Conservation (phyloP, 2,113 vertebrate genomes). For the Pionites leucogaster region DNA sequence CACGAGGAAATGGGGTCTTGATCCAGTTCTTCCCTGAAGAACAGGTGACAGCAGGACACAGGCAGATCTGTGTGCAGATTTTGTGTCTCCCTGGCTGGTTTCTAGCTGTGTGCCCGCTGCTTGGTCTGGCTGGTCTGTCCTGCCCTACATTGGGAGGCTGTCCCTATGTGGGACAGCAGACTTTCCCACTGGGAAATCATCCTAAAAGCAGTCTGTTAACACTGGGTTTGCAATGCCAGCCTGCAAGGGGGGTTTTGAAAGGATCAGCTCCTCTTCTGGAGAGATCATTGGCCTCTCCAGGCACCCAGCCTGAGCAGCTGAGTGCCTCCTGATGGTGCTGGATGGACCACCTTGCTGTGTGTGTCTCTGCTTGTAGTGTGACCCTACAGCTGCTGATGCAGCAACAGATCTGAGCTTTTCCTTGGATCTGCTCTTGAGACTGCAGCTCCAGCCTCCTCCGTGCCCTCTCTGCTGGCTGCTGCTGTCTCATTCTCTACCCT, state of each 20-base stretch:
- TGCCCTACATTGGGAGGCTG: conserved; percentile 3
- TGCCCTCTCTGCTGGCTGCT: background rate
- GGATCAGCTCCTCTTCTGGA: background rate
- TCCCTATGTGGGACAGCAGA: conserved; percentile 26
- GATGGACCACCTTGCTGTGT: background rate
- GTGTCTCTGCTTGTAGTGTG: background rate
- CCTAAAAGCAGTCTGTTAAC: background rate
- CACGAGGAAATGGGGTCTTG: background rate
- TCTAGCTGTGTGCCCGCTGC: background rate
- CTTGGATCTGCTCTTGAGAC: background rate
- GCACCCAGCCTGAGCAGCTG: background rate
- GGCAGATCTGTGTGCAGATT: background rate
- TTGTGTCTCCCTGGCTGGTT: background rate
- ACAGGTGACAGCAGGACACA: background rate
- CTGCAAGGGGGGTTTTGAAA: background rate
- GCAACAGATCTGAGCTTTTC: background rate
- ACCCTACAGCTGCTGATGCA: background rate
- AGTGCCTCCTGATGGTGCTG: background rate
- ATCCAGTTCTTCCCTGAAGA: conserved; percentile 16
- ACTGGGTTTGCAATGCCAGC: background rate
- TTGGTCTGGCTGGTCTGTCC: conserved; percentile 2
- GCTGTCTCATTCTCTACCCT: background rate
- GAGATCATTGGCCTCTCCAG: background rate
- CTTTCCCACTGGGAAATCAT: background rate
- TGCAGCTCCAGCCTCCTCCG: background rate